A percentile compares a stretch with the other conserved stretches of the same genome.
These are phyloP conservation scores for Albula goreensis DNA, from an alignment of 2,113 vertebrate species.

Conservation along the genomic window DNA sequence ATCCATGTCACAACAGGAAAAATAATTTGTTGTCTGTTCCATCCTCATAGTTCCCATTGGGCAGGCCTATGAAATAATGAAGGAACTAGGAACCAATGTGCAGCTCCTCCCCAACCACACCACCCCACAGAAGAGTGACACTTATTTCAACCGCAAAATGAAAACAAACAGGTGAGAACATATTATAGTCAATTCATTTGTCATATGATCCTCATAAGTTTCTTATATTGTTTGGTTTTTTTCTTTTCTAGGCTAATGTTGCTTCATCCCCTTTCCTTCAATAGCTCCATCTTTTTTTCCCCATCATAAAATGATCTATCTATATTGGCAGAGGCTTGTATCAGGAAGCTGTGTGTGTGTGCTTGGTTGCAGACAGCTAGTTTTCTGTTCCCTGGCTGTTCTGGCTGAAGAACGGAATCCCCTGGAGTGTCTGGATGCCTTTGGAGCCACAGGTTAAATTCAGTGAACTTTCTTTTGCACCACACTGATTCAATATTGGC, in stretches of 20 bases:
- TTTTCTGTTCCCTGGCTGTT: slow-evolving; percentile 87
- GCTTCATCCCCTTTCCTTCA: too few relatives aligned
- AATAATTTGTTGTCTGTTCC: slow-evolving; percentile 21
- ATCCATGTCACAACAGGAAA: neutral
- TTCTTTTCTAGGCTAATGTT: neutral
- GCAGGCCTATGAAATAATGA: slow-evolving; percentile 79
- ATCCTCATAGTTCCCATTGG: slow-evolving; percentile 62
- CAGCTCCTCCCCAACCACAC: slow-evolving; percentile 90
- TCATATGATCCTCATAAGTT: neutral
- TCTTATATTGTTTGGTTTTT: neutral
- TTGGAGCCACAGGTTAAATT: slow-evolving; percentile 88
- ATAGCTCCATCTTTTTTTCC: neutral
- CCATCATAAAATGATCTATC: neutral
- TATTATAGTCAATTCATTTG: neutral
- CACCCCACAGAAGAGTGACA: slow-evolving; percentile 91
- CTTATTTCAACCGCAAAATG: slow-evolving; percentile 98
- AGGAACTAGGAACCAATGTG: slow-evolving; percentile 88
- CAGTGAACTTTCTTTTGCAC: neutral
- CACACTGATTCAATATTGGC: neutral
- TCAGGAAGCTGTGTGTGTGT: slow-evolving; percentile 18
- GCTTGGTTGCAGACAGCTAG: slow-evolving; percentile 80
- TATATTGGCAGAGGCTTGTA: too few relatives aligned
- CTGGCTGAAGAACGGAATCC: slow-evolving; percentile 84
- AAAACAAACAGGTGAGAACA: slow-evolving; percentile 90
- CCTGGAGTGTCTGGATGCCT: slow-evolving; percentile 93